These are phyloP conservation scores for Neoniphon sammara DNA, from an alignment of 2,797 vertebrate genomes.

Conservation along the genomic window DNA sequence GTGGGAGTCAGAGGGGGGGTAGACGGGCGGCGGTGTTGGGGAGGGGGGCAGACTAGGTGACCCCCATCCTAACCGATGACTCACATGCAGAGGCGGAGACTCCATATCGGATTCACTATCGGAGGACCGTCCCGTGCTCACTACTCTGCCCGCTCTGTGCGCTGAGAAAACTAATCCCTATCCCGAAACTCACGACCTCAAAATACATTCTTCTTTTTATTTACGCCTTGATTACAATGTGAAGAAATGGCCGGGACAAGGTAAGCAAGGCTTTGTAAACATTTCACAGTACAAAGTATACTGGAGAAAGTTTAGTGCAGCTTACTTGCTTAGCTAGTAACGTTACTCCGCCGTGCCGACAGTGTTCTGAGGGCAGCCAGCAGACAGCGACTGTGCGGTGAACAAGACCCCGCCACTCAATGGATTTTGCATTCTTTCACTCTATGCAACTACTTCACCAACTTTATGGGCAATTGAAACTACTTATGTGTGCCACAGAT, in stretches of 20 bases:
- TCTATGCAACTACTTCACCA: background rate
- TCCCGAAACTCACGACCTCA: background rate
- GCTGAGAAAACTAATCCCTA: conserved; percentile 10
- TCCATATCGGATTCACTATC: conserved; percentile 59
- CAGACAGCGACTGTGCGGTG: background rate
- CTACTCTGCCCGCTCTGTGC: conserved; percentile 31
- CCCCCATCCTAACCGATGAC: conserved; percentile 67
- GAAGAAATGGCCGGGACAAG: conserved; percentile 82
- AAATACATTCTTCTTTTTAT: background rate
- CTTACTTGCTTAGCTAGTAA: conserved; percentile 5
- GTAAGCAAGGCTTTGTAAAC: conserved; percentile 55
- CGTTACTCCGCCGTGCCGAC: conserved; percentile 19
- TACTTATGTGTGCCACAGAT: background rate
- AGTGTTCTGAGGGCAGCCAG: too few relatives aligned
- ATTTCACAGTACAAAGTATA: background rate
- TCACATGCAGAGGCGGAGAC: conserved; percentile 80
- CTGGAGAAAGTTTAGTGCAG: conserved; percentile 47
- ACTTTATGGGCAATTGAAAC: background rate
- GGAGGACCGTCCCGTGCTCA: conserved; percentile 53
- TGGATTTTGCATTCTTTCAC: background rate
- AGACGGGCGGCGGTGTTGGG: background rate
- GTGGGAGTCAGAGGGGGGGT: background rate
- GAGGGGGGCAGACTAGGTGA: conserved; percentile 55
- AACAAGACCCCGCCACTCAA: conserved; percentile 9
- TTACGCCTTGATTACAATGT: conserved; percentile 76